Evolutionary conservation across 2,888 invertebrate species (phyloP).

Genomic region (Blastobasis lacticolella): DNA sequence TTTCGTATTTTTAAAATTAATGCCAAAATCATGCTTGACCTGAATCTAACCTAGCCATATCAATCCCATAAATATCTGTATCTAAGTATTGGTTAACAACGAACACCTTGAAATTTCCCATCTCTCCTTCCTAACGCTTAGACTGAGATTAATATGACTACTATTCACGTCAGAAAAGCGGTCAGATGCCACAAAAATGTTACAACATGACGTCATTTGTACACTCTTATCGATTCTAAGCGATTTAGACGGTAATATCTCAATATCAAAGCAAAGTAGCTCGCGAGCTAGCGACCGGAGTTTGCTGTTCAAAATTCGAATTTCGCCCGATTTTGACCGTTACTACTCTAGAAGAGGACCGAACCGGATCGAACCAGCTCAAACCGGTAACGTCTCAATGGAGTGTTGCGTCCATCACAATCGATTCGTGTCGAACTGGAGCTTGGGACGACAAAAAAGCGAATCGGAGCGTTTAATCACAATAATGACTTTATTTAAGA

Average conservation of each 20-base stretch:
- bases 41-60: too few species aligned
- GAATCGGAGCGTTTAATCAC: conserved; percentile 59
- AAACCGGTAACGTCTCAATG: conserved; percentile 31
- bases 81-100: neutral
- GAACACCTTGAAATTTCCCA: conserved; percentile 26
- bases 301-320: too few species aligned
- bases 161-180: conserved; percentile 21
- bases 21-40: too few species aligned
- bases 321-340: conserved; percentile 12
- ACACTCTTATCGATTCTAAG: conserved; percentile 31
- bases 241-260: conserved; percentile 58
- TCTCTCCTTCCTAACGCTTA: neutral
- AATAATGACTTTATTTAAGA: conserved; percentile 73
- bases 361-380: neutral
- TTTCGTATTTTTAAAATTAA: too few species aligned
- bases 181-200: conserved; percentile 28
- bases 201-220: conserved; percentile 26
- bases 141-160: conserved; percentile 24
- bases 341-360: conserved; percentile 7
- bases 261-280: conserved; percentile 25
- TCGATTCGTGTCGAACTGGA: conserved; percentile 56
- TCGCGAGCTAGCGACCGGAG: too few species aligned
- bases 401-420: conserved; percentile 53
- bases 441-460: conserved; percentile 37
- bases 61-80: neutral